Evolutionary conservation across 2,888 invertebrate species (phyloP), one percentile per base, ranked within the genome.

Genomic region (Mamestra brassicae): DNA sequence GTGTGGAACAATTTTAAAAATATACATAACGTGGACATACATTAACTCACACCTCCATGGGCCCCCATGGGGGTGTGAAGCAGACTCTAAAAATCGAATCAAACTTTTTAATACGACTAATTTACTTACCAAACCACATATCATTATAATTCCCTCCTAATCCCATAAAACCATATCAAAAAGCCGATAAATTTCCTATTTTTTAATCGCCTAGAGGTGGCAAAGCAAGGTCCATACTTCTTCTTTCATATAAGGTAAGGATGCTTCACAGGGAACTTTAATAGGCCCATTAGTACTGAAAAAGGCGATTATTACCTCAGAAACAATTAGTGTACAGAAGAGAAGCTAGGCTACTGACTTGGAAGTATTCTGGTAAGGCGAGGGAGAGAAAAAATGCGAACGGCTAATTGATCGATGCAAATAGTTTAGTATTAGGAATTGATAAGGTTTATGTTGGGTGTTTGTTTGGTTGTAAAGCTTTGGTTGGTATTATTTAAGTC

Each of bases 301-400:
- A 90, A 93, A 91, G 94, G 94, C 90, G 91, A 93, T 93, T 93
- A 92, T 90, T 88, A 89, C 89, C 86, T 88, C 83, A 81, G 81
- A 88, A 92, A 94, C 94, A 94, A 94, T 94, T 94, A 94, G 79
- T 69, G 71, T 78, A 78, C 70, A 72, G 71, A 52, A 42, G 75
- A 75, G 71, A 72, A 71, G 78, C 73, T 73, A 68, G 64, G 76
- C 38, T 52, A 58, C 69, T 38, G 55, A 45, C 67, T 76, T 36
- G 68, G 10, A 4, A 8, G 17, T 6, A 47, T 60, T 38, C 66
- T 84, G 10, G 13, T 71, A 84, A 66, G 85, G 85, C 50, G 38
- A 36, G 11, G 58, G 7, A 38, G n/a, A 52, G 36, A 81, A 79
- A 80, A 82, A 84, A 80, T 64, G 36, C 55, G 1, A 47, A 60